These are phyloP conservation scores for Fulmarus glacialis DNA, from an alignment of 2,113 vertebrate species.

Conservation along the genomic window DNA sequence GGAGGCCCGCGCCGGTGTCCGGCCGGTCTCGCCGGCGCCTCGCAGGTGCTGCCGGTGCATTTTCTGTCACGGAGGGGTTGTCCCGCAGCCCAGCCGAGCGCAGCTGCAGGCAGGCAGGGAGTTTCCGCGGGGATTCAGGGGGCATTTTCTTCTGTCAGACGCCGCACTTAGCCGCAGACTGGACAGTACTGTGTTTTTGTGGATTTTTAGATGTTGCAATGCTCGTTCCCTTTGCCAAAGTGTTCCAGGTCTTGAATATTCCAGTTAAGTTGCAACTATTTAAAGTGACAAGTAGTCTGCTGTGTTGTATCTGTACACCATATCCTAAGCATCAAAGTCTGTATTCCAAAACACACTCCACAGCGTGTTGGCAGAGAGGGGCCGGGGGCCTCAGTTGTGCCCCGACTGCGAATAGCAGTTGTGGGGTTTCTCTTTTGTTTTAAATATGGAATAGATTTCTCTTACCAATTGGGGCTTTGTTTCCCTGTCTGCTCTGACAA, in stretches of 20 bases:
- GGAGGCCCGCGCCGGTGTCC: too few species aligned
- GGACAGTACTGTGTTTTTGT: fast-evolving
- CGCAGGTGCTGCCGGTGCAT: too few species aligned
- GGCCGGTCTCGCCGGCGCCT: too few species aligned
- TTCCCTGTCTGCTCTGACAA: slow-evolving; percentile 57
- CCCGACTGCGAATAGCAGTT: fast-evolving
- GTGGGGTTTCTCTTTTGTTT: not conserved
- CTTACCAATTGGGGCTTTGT: slow-evolving; percentile 68
- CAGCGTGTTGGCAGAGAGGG: not conserved
- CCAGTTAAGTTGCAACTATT: fast-evolving
- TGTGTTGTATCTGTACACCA: fast-evolving
- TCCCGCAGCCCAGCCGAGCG: not conserved
- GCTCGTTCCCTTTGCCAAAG: fast-evolving
- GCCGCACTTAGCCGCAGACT: fast-evolving
- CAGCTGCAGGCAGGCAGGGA: not conserved
- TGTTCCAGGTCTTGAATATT: fast-evolving
- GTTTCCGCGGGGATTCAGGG: fast-evolving
- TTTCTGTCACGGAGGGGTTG: fast-evolving
- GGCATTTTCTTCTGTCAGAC: fast-evolving
- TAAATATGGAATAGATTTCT: not conserved
- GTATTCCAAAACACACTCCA: fast-evolving
- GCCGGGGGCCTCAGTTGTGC: not conserved
- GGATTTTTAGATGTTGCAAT: fast-evolving
- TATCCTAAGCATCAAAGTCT: fast-evolving
- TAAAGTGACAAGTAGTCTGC: fast-evolving